A percentile compares a stretch with the other conserved stretches of the same genome.
Evolutionary conservation across 1,140 invertebrate species (phyloP).

Genomic region (Phenacoccus solenopsis): DNA sequence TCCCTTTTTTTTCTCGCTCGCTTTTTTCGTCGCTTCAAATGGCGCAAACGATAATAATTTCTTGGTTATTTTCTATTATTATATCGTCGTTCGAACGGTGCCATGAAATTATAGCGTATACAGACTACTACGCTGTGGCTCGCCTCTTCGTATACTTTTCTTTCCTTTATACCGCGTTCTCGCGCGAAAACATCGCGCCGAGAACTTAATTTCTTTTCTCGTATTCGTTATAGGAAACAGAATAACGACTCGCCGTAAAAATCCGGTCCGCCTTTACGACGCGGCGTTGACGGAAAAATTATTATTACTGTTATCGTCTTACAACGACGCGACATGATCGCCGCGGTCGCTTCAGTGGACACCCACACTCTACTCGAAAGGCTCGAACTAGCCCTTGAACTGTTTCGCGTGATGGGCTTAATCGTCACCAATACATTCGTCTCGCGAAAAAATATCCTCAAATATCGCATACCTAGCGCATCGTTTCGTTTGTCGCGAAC

Average conservation of each 20-base stretch:
- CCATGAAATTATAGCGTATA: conserved; percentile 4
- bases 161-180: neutral
- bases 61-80: conserved; percentile 3
- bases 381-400: no score
- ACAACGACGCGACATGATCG: no score
- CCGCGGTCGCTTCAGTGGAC: no score
- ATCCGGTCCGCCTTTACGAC: neutral
- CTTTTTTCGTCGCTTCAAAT: neutral
- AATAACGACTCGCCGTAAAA: neutral
- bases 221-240: neutral
- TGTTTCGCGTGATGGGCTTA: no score
- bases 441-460: no score
- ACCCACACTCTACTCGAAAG: no score
- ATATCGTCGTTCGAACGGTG: conserved; percentile 1
- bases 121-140: neutral
- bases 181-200: neutral
- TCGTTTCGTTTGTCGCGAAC: no score
- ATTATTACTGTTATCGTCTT: neutral
- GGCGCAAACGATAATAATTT: neutral
- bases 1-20: neutral
- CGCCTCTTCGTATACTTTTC: no score
- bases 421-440: no score
- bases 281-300: neutral
- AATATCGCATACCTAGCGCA: no score
- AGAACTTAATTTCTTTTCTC: conserved; percentile 3